Conservation (phyloP, 2,888 invertebrate species). For the Acheta domesticus region DNA sequence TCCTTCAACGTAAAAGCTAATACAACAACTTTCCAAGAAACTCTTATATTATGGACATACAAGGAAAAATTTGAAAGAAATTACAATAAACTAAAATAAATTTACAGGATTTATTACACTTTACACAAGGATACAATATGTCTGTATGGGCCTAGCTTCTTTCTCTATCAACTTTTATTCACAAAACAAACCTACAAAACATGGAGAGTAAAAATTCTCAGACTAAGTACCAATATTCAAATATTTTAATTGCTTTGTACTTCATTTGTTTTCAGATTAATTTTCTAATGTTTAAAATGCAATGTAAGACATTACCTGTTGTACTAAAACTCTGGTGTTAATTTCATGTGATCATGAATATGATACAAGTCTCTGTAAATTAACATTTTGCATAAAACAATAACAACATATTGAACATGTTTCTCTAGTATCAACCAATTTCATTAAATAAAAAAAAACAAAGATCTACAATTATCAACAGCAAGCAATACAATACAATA, state of each 20-base stretch:
- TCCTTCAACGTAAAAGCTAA: too few species aligned
- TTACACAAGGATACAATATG: constrained; percentile 7
- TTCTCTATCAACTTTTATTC: constrained; percentile 7
- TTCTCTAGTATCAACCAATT: constrained; percentile 18
- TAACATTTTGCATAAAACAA: constrained; percentile 2
- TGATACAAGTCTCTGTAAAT: background rate
- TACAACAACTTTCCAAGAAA: too few species aligned
- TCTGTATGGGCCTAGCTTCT: background rate
- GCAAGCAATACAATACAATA: background rate
- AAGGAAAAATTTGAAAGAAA: background rate
- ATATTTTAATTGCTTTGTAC: constrained; percentile 31
- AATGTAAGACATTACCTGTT: constrained; percentile 11
- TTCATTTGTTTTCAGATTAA: constrained; percentile 19
- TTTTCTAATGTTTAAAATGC: constrained; percentile 10
- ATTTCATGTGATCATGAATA: background rate
- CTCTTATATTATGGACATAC: background rate
- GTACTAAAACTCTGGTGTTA: constrained; percentile 11
- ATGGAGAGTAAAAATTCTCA: constrained; percentile 35
- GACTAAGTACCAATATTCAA: constrained; percentile 33
- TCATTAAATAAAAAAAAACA: background rate
- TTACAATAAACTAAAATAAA: background rate
- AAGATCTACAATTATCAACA: constrained; percentile 11
- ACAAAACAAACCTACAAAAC: constrained; percentile 35
- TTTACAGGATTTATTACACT: constrained; percentile 10
- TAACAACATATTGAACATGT: constrained; percentile 9